Evolutionary conservation across 1,140 invertebrate genomes (phyloP).

Genomic region (Eufriesea mexicana): DNA sequence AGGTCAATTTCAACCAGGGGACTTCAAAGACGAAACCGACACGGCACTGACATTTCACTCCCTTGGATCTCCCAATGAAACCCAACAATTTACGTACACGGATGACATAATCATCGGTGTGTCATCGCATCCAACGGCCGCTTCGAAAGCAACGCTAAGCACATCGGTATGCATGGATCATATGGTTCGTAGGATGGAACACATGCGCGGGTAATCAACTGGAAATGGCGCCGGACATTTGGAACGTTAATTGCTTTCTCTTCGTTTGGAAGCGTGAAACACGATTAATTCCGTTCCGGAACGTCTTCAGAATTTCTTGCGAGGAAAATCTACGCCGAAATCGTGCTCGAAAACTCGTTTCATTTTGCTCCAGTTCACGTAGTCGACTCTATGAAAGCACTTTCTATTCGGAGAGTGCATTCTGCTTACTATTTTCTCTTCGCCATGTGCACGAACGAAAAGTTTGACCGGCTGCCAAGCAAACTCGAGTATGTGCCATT

Average conservation of each 20-base stretch:
- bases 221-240: background rate
- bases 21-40: conserved; percentile 4
- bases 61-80: background rate
- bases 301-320: background rate
- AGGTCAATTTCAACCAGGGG: conserved; percentile 51
- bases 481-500: background rate
- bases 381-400: background rate
- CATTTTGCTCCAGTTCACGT: conserved; percentile 6
- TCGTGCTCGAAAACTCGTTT: background rate
- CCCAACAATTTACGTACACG: background rate
- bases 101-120: background rate
- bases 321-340: background rate
- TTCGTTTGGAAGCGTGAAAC: background rate
- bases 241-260: conserved; percentile 42
- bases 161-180: background rate
- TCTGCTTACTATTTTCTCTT: conserved; percentile 37
- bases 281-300: background rate
- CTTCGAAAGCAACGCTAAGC: background rate
- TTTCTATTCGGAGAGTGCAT: conserved; percentile 28
- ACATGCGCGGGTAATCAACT: conserved; percentile 42
- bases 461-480: conserved; percentile 31
- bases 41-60: conserved; percentile 48
- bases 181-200: background rate
- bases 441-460: background rate
- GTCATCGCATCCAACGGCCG: background rate